phyloP scores from a whole-genome alignment of 2,888 invertebrate species.

The Spilarctia lutea region DNA sequence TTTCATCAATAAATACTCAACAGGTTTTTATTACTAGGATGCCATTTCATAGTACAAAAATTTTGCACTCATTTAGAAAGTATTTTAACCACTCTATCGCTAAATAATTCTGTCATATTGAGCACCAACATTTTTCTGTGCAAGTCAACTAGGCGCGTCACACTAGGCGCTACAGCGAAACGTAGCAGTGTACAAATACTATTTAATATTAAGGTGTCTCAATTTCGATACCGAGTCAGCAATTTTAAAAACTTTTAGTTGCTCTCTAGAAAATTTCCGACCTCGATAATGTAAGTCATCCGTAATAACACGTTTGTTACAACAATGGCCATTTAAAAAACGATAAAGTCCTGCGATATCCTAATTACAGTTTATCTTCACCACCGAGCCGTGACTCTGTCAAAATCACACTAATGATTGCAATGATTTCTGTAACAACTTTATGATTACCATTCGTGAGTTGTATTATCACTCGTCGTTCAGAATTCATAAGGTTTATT shows the following conservation, averaged over 20 bases:
- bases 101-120: too few species aligned
- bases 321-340: constrained; percentile 74
- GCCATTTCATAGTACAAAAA: too few species aligned
- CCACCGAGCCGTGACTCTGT: constrained; percentile 70
- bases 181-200: too few species aligned
- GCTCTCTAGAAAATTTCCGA: constrained; percentile 22
- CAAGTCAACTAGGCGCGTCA: too few species aligned
- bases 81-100: too few species aligned
- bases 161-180: background rate
- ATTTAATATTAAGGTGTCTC: too few species aligned
- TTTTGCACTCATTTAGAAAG: too few species aligned
- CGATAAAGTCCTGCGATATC: constrained; percentile 67
- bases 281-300: constrained; percentile 28
- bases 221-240: too few species aligned
- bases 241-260: background rate
- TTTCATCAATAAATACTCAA: too few species aligned
- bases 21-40: too few species aligned
- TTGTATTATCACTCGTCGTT: background rate
- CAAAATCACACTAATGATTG: constrained; percentile 74
- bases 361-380: constrained; percentile 72
- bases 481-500: background rate
- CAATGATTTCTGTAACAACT: constrained; percentile 56
- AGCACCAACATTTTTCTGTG: too few species aligned
- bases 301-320: constrained; percentile 48
- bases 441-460: constrained; percentile 8